phyloP scores from a whole-genome alignment of 2,888 invertebrate genomes.

The Cheilosia urbana region DNA sequence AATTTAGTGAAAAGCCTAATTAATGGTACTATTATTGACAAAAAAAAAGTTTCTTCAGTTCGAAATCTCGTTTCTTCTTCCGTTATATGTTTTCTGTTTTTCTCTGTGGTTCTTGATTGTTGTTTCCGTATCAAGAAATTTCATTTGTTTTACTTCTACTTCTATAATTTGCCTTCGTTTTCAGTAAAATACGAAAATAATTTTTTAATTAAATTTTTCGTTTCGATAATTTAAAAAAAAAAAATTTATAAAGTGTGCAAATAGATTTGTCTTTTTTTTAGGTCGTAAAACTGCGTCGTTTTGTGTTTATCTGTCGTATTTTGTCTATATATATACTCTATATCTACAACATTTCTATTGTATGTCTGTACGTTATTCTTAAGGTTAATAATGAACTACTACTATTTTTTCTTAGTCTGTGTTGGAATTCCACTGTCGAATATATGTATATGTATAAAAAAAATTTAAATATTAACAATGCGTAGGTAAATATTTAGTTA shows the following conservation, averaged over 20 bases:
- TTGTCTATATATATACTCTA: conserved; percentile 60
- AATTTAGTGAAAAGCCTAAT: conserved; percentile 59
- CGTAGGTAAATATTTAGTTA: conserved; percentile 72
- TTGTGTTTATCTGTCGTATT: conserved; percentile 75
- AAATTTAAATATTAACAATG: conserved; percentile 23
- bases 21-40: conserved; percentile 42
- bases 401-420: conserved; percentile 63
- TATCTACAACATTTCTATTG: conserved; percentile 66
- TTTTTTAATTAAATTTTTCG: conserved; percentile 7
- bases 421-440: conserved; percentile 67
- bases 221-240: conserved; percentile 9
- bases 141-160: conserved; percentile 75
- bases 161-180: conserved; percentile 67
- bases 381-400: conserved; percentile 58
- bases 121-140: conserved; percentile 55
- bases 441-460: conserved; percentile 25
- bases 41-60: conserved; percentile 39
- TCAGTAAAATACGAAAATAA: conserved; percentile 4
- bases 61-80: conserved; percentile 36
- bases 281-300: conserved; percentile 74
- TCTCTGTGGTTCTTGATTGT: conserved; percentile 55
- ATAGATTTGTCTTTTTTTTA: conserved; percentile 71
- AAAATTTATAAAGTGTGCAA: conserved; percentile 65
- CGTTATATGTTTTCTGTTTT: conserved; percentile 47
- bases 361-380: conserved; percentile 72